A percentile compares a stretch with the other conserved stretches of the same genome.
Conservation (phyloP, 1,140 invertebrate species). For the Aphis craccivora region DNA sequence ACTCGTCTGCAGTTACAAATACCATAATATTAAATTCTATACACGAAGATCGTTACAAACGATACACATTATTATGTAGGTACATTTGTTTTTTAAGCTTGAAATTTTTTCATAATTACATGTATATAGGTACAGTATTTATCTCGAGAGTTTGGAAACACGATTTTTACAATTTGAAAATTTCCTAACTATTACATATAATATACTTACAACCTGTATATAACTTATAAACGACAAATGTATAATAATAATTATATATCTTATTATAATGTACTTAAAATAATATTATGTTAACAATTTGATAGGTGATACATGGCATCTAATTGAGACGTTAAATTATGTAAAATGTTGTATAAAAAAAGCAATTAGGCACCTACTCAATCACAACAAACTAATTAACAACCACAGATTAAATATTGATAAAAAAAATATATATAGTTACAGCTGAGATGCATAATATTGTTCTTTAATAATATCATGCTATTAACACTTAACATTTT, state of each 20-base stretch:
- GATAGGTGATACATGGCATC: background rate
- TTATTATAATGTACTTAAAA: too few species aligned
- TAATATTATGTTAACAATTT: too few species aligned
- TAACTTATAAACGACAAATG: background rate
- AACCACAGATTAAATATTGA: background rate
- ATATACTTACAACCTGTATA: background rate
- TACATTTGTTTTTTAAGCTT: background rate
- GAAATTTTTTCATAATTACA: background rate
- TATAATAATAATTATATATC: background rate
- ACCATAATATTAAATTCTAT: background rate
- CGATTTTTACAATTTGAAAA: background rate
- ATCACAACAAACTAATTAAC: constrained; percentile 40
- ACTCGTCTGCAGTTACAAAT: background rate
- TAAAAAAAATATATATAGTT: background rate
- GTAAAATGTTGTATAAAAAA: background rate
- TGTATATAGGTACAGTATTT: background rate
- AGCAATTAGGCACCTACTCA: background rate
- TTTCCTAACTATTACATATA: background rate
- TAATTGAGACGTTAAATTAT: background rate
- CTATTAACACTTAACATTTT: background rate
- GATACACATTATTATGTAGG: background rate
- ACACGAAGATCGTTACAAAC: background rate
- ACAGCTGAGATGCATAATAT: background rate
- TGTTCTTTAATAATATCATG: too few species aligned
- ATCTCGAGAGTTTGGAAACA: background rate